Conservation (phyloP, 2,113 vertebrate genomes). For the Ceyx cyanopectus region DNA sequence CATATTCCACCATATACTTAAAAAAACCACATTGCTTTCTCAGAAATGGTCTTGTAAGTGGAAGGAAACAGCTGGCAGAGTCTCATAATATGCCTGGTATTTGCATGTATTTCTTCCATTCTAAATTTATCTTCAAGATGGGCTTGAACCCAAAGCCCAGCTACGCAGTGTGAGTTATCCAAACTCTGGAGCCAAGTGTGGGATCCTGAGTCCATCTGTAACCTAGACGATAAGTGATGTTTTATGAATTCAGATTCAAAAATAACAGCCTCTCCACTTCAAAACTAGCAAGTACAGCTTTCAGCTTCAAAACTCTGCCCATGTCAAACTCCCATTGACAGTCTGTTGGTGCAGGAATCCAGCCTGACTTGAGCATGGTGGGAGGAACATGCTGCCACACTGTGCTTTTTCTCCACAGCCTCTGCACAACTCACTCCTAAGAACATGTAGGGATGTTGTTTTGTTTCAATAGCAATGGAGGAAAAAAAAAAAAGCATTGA, state of each 20-base stretch:
- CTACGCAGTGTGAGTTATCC: conserved; percentile 32
- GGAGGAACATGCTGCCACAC: conserved; percentile 33
- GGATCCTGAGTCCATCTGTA: conserved; percentile 64
- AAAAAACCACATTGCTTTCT: conserved; percentile 42
- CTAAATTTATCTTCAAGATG: conserved; percentile 58
- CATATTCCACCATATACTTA: background rate
- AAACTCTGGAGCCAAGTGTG: conserved; percentile 46
- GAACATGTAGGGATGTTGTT: conserved; percentile 6
- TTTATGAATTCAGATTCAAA: conserved; percentile 48
- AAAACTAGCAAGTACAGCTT: conserved; percentile 23
- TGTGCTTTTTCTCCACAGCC: background rate
- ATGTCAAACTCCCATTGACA: conserved; percentile 48
- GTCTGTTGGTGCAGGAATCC: conserved; percentile 40
- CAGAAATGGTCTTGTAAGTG: conserved; percentile 2
- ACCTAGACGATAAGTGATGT: conserved; percentile 14
- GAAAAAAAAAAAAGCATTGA: background rate
- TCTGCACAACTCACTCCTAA: background rate
- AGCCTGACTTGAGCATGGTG: conserved; percentile 1
- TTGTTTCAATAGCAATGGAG: background rate
- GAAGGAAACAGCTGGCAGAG: conserved; percentile 65
- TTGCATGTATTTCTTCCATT: conserved; percentile 55
- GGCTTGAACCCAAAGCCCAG: conserved; percentile 64
- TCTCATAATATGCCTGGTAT: conserved; percentile 47
- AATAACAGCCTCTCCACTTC: conserved; percentile 51
- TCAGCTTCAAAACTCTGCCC: conserved; percentile 45